These are phyloP conservation scores for Drosophila emarginata DNA, from an alignment of 2,888 invertebrate genomes.

Conservation along the genomic window DNA sequence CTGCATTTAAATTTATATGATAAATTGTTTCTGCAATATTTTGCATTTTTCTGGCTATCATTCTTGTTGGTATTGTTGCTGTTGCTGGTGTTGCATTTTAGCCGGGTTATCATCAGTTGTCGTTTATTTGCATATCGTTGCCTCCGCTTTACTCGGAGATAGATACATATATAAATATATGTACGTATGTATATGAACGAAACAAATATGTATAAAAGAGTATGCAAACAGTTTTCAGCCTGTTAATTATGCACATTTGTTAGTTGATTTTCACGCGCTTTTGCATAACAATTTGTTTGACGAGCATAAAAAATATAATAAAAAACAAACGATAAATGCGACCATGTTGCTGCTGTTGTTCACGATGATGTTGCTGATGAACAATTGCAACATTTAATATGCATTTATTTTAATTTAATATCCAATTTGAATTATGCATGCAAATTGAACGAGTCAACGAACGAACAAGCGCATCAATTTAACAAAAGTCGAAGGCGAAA, in stretches of 20 bases:
- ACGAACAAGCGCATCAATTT: background rate
- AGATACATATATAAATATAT: conserved; percentile 17
- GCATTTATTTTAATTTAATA: conserved; percentile 64
- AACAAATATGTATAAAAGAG: background rate
- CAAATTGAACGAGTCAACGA: conserved; percentile 33
- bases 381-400: conserved; percentile 51
- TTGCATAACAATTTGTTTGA: conserved; percentile 67
- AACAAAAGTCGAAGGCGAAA: background rate
- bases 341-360: background rate
- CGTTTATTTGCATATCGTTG: conserved; percentile 9
- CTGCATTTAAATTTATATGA: conserved; percentile 27
- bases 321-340: conserved; percentile 2
- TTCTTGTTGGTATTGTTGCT: background rate
- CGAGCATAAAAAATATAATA: conserved; percentile 19
- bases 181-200: no score
- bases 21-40: conserved; percentile 33
- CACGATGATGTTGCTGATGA: background rate
- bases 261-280: conserved; percentile 73
- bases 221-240: conserved; percentile 58
- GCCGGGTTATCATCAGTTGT: background rate
- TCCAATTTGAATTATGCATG: conserved; percentile 66
- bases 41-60: conserved; percentile 25
- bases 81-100: background rate
- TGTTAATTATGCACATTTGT: conserved; percentile 69
- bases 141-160: conserved; percentile 1